Evolutionary conservation across 2,797 vertebrate species (phyloP).

Genomic region (Hapalemur alaotrensis): DNA sequence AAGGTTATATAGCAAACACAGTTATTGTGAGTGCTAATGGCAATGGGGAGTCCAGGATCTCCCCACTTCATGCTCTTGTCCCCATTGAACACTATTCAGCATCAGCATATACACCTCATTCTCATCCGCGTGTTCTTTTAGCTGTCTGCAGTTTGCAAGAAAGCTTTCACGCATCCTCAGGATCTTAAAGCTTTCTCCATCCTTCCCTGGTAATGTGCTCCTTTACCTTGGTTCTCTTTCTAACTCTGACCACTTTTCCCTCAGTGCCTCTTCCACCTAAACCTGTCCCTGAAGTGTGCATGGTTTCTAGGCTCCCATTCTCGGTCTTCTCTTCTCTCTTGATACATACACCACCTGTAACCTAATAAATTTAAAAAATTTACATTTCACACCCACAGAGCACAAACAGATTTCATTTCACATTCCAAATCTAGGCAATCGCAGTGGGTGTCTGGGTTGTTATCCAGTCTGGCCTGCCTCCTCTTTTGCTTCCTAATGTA

Average conservation of each 20-base stretch:
- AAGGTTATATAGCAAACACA: not conserved
- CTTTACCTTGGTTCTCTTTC: not conserved
- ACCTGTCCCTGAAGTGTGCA: not conserved
- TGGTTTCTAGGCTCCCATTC: not conserved
- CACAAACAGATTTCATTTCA: not conserved
- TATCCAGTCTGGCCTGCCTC: not conserved
- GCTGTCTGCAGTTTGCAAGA: not conserved
- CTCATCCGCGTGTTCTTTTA: not conserved
- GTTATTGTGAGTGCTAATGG: not conserved
- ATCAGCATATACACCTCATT: not conserved
- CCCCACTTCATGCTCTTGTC: not conserved
- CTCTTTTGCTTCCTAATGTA: not conserved
- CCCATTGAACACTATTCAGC: fast-evolving
- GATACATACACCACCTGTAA: not conserved
- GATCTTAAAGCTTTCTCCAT: not conserved
- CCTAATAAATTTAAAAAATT: not conserved
- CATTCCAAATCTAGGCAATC: not conserved
- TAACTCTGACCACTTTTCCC: not conserved
- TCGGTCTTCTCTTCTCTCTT: not conserved
- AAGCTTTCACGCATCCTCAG: not conserved
- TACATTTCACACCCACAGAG: not conserved
- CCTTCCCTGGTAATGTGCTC: not conserved
- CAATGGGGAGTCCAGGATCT: not conserved
- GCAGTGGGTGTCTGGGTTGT: too few species aligned
- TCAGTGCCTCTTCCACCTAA: not conserved